Evolutionary conservation across 1,140 invertebrate genomes (phyloP).

Genomic region (Zaprionus africanus): DNA sequence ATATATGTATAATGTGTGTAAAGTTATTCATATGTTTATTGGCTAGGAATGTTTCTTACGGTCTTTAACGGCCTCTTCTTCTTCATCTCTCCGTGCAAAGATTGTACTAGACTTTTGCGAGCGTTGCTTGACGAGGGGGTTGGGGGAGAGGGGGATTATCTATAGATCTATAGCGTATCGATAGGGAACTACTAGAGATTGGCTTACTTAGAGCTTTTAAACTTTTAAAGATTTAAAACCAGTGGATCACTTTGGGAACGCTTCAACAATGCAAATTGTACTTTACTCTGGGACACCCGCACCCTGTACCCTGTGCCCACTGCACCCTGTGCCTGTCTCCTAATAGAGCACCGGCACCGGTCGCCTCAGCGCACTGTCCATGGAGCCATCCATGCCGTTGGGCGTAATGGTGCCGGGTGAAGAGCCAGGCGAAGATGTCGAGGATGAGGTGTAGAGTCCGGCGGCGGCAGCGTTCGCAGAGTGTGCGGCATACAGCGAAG

Average conservation of each 20-base stretch:
- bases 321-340: constrained; percentile 18
- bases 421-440: constrained; percentile 85
- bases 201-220: constrained; percentile 82
- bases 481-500: constrained; percentile 84
- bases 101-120: constrained; percentile 77
- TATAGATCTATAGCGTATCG: constrained; percentile 22
- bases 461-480: constrained; percentile 80
- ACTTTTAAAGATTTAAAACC: constrained; percentile 83
- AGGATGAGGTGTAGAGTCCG: constrained; percentile 83
- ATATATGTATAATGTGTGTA: constrained; percentile 7
- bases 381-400: constrained; percentile 73
- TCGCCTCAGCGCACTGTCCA: constrained; percentile 85
- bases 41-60: constrained; percentile 72
- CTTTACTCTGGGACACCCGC: constrained; percentile 70
- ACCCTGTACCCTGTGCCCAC: constrained; percentile 7
- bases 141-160: constrained; percentile 1
- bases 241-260: constrained; percentile 82
- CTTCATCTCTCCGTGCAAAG: constrained; percentile 32
- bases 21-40: constrained; percentile 53
- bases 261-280: constrained; percentile 77
- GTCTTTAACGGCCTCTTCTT: constrained; percentile 32
- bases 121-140: constrained; percentile 33
- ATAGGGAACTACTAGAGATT: constrained; percentile 42
- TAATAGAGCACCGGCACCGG: constrained; percentile 87
- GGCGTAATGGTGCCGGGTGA: constrained; percentile 83